Evolutionary conservation across 2,888 invertebrate species (phyloP).

Genomic region (Geophilus truncorum): DNA sequence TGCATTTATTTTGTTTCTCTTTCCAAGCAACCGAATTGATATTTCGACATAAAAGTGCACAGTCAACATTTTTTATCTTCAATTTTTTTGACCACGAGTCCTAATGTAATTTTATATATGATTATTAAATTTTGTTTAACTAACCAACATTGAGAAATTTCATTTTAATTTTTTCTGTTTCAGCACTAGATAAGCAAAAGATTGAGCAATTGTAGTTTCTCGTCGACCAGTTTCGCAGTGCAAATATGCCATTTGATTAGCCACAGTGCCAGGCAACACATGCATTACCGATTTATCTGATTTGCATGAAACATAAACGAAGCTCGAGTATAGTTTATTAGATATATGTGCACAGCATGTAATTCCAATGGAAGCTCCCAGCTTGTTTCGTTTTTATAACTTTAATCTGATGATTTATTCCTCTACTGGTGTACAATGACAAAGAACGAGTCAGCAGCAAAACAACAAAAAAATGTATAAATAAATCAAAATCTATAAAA

Average conservation of each 20-base stretch:
- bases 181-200: no score
- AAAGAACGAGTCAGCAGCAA: background rate
- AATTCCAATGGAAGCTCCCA: background rate
- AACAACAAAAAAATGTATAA: background rate
- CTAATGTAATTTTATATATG: no score
- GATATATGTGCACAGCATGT: background rate
- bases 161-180: no score
- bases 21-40: no score
- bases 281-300: background rate
- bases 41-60: no score
- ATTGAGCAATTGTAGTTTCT: no score
- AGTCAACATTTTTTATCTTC: no score
- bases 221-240: no score
- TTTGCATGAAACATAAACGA: background rate
- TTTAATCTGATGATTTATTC: background rate
- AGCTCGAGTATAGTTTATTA: background rate
- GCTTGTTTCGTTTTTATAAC: background rate
- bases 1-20: no score
- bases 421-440: background rate
- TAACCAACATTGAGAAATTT: no score
- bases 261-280: background rate
- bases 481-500: background rate
- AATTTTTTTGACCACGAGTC: no score
- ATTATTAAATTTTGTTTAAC: no score
- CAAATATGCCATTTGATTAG: background rate